phyloP scores from a whole-genome alignment of 2,113 vertebrate species.

The Leptosomus discolor region DNA sequence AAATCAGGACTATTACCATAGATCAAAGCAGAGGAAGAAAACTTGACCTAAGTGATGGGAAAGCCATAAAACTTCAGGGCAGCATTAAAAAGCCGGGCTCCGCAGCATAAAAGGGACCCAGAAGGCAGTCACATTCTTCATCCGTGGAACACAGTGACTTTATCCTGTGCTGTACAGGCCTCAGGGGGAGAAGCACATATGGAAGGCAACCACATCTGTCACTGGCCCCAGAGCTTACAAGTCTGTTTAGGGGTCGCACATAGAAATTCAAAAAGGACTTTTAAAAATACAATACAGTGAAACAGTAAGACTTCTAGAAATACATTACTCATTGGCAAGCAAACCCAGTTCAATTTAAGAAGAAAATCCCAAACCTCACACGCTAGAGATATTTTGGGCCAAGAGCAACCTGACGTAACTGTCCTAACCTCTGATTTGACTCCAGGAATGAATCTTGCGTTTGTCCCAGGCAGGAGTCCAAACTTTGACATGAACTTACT shows the following conservation, averaged over 20 bases:
- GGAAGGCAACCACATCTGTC: neutral
- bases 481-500: neutral
- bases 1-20: neutral
- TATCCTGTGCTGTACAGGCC: neutral
- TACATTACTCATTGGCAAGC: neutral
- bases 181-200: accelerated
- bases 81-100: neutral
- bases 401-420: neutral
- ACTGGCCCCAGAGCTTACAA: neutral
- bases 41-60: neutral
- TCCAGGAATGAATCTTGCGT: neutral
- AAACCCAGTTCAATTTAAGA: neutral
- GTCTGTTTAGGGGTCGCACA: neutral
- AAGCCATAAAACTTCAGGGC: neutral
- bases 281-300: neutral
- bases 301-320: neutral
- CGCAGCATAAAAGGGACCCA: neutral
- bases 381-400: neutral
- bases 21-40: neutral
- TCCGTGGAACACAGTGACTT: accelerated
- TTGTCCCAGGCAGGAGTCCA: neutral
- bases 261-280: neutral
- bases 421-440: neutral
- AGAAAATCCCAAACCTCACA: neutral
- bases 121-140: neutral